Percentiles rank a stretch among this genome's conserved stretches.
Evolutionary conservation across 2,797 vertebrate genomes (phyloP).

Genomic region (Emys orbicularis): DNA sequence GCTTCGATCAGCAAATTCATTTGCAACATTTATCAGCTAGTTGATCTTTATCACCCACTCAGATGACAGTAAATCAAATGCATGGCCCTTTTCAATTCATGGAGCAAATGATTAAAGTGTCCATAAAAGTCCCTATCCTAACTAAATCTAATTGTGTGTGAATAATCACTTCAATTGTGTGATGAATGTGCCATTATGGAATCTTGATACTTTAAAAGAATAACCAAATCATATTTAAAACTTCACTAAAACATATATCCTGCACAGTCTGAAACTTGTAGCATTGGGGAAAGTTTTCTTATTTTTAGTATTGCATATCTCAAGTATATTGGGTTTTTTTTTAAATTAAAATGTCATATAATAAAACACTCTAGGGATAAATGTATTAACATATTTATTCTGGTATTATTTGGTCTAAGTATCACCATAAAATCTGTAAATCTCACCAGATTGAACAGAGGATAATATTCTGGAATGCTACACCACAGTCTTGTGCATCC

Average conservation of each 20-base stretch:
- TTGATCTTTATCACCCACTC: conserved; percentile 70
- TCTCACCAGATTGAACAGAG: not conserved
- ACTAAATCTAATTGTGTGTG: conserved; percentile 70
- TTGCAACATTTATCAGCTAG: conserved; percentile 72
- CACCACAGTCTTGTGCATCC: too few species aligned
- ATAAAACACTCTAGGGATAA: not conserved
- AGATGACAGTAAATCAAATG: conserved; percentile 78
- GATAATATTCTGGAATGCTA: not conserved
- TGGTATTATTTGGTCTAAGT: not conserved
- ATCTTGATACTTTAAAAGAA: not conserved
- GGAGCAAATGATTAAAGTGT: conserved; percentile 75
- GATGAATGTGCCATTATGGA: conserved; percentile 53
- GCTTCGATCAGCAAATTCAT: conserved; percentile 72
- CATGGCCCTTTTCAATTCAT: conserved; percentile 54
- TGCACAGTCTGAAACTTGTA: not conserved
- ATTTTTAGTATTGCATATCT: not conserved
- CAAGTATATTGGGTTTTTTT: not conserved
- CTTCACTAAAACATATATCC: not conserved
- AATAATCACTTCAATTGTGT: conserved; percentile 36
- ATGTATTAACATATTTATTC: not conserved
- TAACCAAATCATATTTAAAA: conserved; percentile 22
- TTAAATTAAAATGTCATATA: not conserved
- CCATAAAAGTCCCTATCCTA: conserved; percentile 46
- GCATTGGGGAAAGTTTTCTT: not conserved
- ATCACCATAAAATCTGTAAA: not conserved